Percentiles rank a stretch among this genome's conserved stretches.
Evolutionary conservation across 2,113 vertebrate genomes (phyloP).

Genomic region (Gobius niger): DNA sequence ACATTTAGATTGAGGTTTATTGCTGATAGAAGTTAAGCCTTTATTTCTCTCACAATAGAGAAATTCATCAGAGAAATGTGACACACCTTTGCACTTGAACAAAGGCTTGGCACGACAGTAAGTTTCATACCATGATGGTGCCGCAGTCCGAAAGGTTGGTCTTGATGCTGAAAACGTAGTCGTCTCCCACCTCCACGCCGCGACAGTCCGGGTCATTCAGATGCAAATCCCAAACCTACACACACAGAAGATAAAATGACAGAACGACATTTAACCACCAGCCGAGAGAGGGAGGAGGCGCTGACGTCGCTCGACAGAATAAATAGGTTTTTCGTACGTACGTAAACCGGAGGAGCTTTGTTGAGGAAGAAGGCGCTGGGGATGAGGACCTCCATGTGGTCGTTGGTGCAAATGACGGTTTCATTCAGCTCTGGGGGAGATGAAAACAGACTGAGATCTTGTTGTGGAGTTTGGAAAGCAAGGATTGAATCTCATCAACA

Average conservation of each 20-base stretch:
- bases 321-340: conserved; percentile 41
- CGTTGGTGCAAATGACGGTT: conserved; percentile 76
- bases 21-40: too few relatives aligned
- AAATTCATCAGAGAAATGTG: too few relatives aligned
- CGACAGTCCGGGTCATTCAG: conserved; percentile 70
- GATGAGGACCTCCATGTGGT: conserved; percentile 76
- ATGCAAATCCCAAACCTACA: conserved; percentile 78
- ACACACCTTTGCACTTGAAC: too few relatives aligned
- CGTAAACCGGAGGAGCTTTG: conserved; percentile 76
- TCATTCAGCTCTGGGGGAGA: conserved; percentile 75
- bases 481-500: too few relatives aligned
- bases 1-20: too few relatives aligned
- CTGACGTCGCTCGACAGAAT: not conserved
- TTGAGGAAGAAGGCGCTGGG: conserved; percentile 75
- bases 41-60: too few relatives aligned
- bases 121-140: conserved; percentile 61
- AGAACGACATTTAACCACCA: not conserved
- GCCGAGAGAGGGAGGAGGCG: not conserved
- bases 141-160: conserved; percentile 73
- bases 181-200: conserved; percentile 63
- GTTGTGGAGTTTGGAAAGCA: too few relatives aligned
- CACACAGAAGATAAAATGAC: conserved; percentile 4
- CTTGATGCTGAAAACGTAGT: conserved; percentile 77
- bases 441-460: conserved; percentile 9
- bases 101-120: not conserved